phyloP scores from a whole-genome alignment of 2,797 vertebrate species.

The Sternotherus odoratus region DNA sequence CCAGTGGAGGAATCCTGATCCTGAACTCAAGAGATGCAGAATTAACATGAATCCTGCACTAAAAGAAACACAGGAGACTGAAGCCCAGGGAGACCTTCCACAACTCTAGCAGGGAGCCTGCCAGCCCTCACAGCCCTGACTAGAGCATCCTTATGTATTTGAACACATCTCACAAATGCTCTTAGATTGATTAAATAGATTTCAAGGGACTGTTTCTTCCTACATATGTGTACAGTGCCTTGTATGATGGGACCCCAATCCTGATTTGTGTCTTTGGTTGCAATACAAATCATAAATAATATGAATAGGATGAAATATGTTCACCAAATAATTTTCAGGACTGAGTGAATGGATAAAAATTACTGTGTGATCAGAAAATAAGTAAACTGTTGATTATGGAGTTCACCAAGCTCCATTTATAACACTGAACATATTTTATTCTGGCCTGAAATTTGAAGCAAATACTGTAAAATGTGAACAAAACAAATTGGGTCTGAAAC shows the following conservation, averaged over 20 bases:
- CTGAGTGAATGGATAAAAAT: background rate
- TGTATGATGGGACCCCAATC: background rate
- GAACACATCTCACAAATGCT: background rate
- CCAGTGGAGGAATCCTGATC: too few species aligned
- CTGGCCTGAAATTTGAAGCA: background rate
- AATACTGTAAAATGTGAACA: background rate
- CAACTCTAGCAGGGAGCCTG: too few species aligned
- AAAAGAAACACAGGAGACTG: too few species aligned
- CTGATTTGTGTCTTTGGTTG: background rate
- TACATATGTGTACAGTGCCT: background rate
- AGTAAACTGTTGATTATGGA: background rate
- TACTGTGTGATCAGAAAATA: background rate
- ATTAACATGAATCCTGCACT: too few species aligned
- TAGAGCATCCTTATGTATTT: fast-evolving
- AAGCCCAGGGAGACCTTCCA: too few species aligned
- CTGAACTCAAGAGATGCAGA: too few species aligned
- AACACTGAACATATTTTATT: background rate
- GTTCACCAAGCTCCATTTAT: background rate
- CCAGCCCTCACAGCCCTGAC: background rate
- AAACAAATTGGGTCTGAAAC: background rate
- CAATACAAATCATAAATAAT: background rate
- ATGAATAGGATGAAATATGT: background rate
- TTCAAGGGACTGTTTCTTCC: background rate
- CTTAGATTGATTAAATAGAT: background rate
- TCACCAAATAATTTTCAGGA: background rate